Conservation (phyloP, 2,113 vertebrate genomes). For the Albula glossodonta region DNA sequence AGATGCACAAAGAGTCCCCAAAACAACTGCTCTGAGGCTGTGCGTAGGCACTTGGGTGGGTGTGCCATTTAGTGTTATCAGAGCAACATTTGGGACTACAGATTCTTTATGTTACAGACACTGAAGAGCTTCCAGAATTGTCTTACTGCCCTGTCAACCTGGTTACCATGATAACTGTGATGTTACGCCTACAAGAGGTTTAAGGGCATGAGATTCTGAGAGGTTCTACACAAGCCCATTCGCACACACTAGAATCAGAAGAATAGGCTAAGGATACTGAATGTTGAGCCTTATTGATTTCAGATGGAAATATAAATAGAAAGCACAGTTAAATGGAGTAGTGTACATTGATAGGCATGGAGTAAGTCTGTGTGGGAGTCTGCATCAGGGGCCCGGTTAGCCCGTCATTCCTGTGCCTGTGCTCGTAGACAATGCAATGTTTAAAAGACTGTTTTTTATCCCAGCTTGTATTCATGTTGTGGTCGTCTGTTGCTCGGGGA, state of each 20-base stretch:
- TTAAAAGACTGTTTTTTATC: slow-evolving; percentile 44
- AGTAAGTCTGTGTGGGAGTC: slow-evolving; percentile 15
- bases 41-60: neutral
- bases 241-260: neutral
- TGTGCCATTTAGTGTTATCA: neutral
- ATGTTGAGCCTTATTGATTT: neutral
- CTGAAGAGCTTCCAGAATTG: too few relatives aligned
- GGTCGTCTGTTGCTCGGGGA: slow-evolving; percentile 46
- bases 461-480: slow-evolving; percentile 22
- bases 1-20: neutral
- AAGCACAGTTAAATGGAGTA: neutral
- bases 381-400: neutral
- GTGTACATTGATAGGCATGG: neutral
- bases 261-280: neutral
- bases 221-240: neutral
- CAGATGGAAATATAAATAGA: neutral
- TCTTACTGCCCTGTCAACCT: too few relatives aligned
- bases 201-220: too few relatives aligned
- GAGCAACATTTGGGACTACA: neutral
- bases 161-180: too few relatives aligned
- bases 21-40: neutral
- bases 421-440: slow-evolving; percentile 2
- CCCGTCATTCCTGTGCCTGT: slow-evolving; percentile 27
- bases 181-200: too few relatives aligned
- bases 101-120: too few relatives aligned